Conservation (phyloP, 2,888 invertebrate genomes). For the Petrolisthes cinctipes region DNA sequence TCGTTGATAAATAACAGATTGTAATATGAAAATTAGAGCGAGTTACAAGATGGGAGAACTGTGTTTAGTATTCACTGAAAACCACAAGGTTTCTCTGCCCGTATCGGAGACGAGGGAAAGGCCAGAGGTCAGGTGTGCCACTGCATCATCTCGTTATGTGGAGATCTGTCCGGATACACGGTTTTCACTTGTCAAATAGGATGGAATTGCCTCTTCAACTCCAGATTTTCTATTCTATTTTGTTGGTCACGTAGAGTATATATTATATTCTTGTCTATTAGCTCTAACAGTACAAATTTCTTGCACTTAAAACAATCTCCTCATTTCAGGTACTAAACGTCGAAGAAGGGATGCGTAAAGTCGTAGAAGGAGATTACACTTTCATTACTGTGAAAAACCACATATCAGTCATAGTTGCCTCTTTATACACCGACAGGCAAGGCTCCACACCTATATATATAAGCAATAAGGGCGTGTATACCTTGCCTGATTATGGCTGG, state of each 20-base stretch:
- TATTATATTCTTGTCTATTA: too few species aligned
- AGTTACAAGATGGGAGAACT: neutral
- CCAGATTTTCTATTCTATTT: too few species aligned
- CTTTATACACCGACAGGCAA: slow-evolving; percentile 9
- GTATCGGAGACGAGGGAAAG: neutral
- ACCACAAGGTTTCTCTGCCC: neutral
- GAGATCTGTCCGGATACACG: too few species aligned
- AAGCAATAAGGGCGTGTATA: slow-evolving; percentile 28
- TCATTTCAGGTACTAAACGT: slow-evolving; percentile 8
- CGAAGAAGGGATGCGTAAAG: slow-evolving; percentile 10
- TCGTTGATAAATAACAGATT: too few species aligned
- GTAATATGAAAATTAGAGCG: neutral
- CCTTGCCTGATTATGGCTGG: slow-evolving; percentile 38
- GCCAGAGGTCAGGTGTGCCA: neutral
- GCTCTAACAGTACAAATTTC: neutral
- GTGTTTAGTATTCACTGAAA: neutral
- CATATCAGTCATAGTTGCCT: slow-evolving; percentile 15
- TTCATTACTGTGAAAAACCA: slow-evolving; percentile 29
- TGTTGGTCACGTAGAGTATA: too few species aligned
- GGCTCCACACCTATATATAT: slow-evolving; percentile 24
- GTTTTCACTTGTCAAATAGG: too few species aligned
- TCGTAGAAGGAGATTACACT: slow-evolving; percentile 7
- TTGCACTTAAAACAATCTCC: neutral
- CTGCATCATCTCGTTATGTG: neutral
- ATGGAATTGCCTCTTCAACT: too few species aligned